phyloP scores from a whole-genome alignment of 2,797 vertebrate species.

The Hippopotamyrus pictus region DNA sequence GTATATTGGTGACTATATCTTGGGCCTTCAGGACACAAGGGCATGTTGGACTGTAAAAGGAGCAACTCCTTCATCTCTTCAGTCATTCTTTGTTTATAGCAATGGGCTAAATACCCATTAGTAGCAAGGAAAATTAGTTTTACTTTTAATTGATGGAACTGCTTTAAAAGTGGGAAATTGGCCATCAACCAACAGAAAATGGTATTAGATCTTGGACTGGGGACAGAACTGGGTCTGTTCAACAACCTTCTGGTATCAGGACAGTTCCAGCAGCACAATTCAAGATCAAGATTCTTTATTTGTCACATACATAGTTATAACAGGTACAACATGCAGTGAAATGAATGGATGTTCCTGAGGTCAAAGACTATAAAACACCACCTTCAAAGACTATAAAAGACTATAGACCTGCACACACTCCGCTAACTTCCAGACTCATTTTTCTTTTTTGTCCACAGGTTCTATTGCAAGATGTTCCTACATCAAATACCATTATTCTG shows the following conservation, averaged over 20 bases:
- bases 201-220: not conserved
- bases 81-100: not conserved
- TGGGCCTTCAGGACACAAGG: not conserved
- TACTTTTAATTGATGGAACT: not conserved
- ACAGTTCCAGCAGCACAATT: not conserved
- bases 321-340: no score
- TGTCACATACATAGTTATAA: no score
- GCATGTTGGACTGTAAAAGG: not conserved
- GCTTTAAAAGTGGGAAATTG: not conserved
- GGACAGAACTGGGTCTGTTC: not conserved
- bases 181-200: not conserved
- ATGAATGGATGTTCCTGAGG: not conserved
- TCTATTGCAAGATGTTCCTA: constrained; percentile 80
- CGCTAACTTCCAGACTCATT: not conserved
- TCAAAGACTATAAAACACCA: not conserved
- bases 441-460: constrained; percentile 44
- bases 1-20: not conserved
- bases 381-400: not conserved
- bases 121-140: not conserved
- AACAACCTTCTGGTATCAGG: not conserved
- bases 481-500: constrained; percentile 98
- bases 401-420: not conserved
- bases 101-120: not conserved
- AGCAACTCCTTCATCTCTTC: not conserved
- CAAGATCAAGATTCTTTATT: no score